Evolutionary conservation across 2,797 vertebrate species (phyloP), one percentile per base, ranked within the genome.

Genomic region (Lepus oiostolus): DNA sequence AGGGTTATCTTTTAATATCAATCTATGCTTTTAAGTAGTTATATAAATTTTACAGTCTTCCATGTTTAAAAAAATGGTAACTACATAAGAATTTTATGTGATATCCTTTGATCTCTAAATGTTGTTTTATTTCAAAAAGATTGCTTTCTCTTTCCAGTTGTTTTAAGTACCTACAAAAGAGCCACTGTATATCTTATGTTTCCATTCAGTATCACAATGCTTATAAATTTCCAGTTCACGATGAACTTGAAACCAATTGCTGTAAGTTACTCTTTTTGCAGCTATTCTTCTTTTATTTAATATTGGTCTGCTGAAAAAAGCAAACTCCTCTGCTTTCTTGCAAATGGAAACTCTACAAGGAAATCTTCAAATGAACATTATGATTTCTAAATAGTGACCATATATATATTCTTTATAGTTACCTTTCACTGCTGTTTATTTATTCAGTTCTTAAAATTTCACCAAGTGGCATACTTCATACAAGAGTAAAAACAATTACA

Each of bases 61-160:
- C 91, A 86, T 93, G 32, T 85, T 94, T 74, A 85, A 74, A 91
- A 96, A 94, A 95, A 30, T 84, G 24, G 4, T 75, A 91, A 22
- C n/a, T 70, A 72, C 26, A 76, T 94, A 74, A 52, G 89, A 84
- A 88, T 77, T 96, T 88, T 77, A 14, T 50, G 58, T 91, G 28
- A 52, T 81, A 81, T 72, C 28, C 82, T 90, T 88, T 93, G 26
- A 87, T 65, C 30, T 85, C n/a, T 91, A 92, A 94, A 80, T 77
- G n/a, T 79, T 93, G 50, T 65, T 54, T 47, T 62, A 21, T 88
- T 94, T 88, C 71, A 80, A 91, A 76, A 42, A 86, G 32, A 88
- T 77, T 94, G 52, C 16, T 50, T 88, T 88, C 19, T 90, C 28
- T 86, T 71, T 88, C 71, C 35, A 90, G 22, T 75, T 91, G 42